Evolutionary conservation across 2,888 invertebrate species (phyloP), one percentile per base, ranked within the genome.

Genomic region (Lasioglossum morio): DNA sequence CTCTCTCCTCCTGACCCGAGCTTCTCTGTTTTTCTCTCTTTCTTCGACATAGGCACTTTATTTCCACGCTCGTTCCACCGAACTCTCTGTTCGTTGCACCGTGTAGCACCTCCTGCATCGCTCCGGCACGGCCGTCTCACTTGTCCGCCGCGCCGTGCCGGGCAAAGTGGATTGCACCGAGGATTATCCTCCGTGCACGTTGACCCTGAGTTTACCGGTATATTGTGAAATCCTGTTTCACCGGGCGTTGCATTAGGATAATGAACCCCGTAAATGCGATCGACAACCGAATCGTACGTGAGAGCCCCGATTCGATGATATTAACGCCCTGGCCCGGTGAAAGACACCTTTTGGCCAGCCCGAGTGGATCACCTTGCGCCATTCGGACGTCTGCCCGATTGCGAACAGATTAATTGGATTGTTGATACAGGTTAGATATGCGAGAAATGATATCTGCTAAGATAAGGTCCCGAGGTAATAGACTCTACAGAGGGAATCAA

Each of bases 171-270:
- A 88, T 88, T 87, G 88, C 90, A 79, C 77, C 85, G 77, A 74
- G 89, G 88, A 90, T 90, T 86, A 89, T 88, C 87, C 79, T 43
- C 72, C 74, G 82, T 90, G 87, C 89, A 82, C 86, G 84, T 87
- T 90, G 89, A 89, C 88, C 89, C 91, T 79, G 87, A 66, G 81
- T 87, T 84, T 82, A 74, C 84, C 89, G 86, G 84, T 87, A 78
- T 87, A 80, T 82, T 87, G 84, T 81, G 84, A 89, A 91, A 91
- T 91, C 87, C 90, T 90, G 91, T 91, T 91, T 82, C 86, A 73
- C 78, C 80, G 78, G 84, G 81, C 74, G 88, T 77, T 89, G 89
- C 91, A 91, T 91, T 91, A 91, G 91, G 91, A 90, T 91, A 91
- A 91, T 89, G 91, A 91, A 90, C 78, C 82, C 83, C 86, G 84